Percentiles rank a stretch among this genome's conserved stretches.
phyloP scores from a whole-genome alignment of 53 echinoderm and acorn worm species.

The Antedon mediterranea region DNA sequence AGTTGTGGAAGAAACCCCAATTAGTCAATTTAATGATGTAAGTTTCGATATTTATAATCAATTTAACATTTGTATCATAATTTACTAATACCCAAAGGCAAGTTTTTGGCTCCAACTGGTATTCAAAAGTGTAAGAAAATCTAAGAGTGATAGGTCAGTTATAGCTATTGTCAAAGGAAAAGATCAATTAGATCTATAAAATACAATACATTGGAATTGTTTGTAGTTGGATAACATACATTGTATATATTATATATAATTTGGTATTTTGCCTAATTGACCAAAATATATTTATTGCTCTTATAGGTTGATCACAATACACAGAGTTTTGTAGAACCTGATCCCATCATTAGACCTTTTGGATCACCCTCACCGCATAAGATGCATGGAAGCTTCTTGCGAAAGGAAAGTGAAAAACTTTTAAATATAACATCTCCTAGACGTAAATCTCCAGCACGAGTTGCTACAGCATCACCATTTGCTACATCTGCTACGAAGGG shows the following conservation, averaged over 20 bases:
- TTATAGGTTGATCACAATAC: constrained; percentile 2
- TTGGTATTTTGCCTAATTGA: no score
- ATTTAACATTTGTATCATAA: no score
- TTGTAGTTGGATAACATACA: no score
- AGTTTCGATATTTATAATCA: no score
- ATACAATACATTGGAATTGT: no score
- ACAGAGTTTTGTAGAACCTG: constrained; percentile 48
- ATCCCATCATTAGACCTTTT: constrained; percentile 35
- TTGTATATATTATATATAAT: no score
- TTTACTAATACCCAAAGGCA: no score
- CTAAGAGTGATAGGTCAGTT: no score
- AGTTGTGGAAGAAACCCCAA: constrained; percentile 30
- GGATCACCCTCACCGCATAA: constrained; percentile 66
- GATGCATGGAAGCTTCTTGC: constrained; percentile 85
- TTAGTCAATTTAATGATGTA: constrained; percentile 32
- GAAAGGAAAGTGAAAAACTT: constrained; percentile 63
- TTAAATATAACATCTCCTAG: constrained; percentile 47
- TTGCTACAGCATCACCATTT: constrained; percentile 33
- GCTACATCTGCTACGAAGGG: constrained; percentile 21
- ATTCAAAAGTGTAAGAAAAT: no score
- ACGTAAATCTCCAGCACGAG: constrained; percentile 3
- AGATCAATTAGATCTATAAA: no score
- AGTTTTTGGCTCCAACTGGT: no score
- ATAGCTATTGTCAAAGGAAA: no score
- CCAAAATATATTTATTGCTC: not conserved